phyloP scores from a whole-genome alignment of 2,113 vertebrate species.

The Syngnathus typhle region DNA sequence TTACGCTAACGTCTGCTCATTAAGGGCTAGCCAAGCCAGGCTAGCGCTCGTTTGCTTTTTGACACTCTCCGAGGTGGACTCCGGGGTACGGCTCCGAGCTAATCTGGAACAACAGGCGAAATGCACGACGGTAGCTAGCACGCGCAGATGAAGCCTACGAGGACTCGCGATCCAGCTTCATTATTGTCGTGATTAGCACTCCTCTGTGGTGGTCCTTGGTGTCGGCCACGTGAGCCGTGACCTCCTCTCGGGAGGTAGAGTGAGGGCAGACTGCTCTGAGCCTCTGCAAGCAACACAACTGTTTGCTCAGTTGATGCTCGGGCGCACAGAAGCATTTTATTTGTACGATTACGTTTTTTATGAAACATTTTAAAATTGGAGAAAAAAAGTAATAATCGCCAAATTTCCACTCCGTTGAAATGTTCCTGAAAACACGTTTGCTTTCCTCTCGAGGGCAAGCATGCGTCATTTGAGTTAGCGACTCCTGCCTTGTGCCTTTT shows the following conservation, averaged over 20 bases:
- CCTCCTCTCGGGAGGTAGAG: conserved; percentile 58
- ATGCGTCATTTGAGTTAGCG: conserved; percentile 65
- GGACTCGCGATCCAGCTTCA: conserved; percentile 63
- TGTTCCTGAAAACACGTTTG: neutral
- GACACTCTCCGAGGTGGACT: conserved; percentile 53
- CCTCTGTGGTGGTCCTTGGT: conserved; percentile 43
- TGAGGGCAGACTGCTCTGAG: conserved; percentile 52
- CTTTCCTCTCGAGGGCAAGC: conserved; percentile 12
- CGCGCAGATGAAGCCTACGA: conserved; percentile 53
- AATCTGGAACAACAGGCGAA: conserved; percentile 62
- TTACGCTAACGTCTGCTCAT: conserved; percentile 65
- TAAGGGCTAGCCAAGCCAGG: conserved; percentile 56
- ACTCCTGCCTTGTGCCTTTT: conserved; percentile 1
- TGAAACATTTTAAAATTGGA: no score
- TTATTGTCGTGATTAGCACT: conserved; percentile 70
- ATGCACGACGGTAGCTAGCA: conserved; percentile 27
- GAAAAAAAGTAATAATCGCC: no score
- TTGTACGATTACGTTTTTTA: neutral
- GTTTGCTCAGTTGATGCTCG: conserved; percentile 60
- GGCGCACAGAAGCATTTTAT: conserved; percentile 42
- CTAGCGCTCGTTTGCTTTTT: conserved; percentile 54
- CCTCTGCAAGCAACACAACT: conserved; percentile 52
- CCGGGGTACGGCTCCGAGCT: conserved; percentile 44
- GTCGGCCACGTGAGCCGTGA: conserved; percentile 52
- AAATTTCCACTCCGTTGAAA: neutral